A percentile compares a stretch with the other conserved stretches of the same genome.
Evolutionary conservation across 1,140 invertebrate genomes (phyloP).

Genomic region (Zelostemma sp.): DNA sequence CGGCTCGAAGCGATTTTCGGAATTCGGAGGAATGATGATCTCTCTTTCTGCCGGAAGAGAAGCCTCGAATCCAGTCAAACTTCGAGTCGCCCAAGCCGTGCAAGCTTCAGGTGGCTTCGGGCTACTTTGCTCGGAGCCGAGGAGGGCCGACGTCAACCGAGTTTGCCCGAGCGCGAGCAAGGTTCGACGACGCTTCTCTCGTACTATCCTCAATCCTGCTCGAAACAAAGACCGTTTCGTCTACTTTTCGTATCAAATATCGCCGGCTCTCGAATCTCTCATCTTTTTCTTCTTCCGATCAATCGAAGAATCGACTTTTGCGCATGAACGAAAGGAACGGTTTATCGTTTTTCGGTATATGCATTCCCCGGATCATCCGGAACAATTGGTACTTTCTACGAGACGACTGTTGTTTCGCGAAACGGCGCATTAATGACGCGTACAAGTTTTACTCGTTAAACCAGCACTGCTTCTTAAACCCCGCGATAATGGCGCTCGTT

Average conservation of each 20-base stretch:
- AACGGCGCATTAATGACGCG: slow-evolving; percentile 41
- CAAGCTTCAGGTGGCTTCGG: slow-evolving; percentile 35
- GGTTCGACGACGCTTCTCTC: slow-evolving; percentile 8
- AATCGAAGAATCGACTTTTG: background rate
- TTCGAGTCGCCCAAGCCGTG: no score
- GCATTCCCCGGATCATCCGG: slow-evolving; percentile 21
- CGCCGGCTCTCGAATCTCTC: slow-evolving; percentile 2
- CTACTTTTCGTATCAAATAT: slow-evolving; percentile 14
- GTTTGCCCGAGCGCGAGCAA: background rate
- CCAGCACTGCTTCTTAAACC: slow-evolving; percentile 30
- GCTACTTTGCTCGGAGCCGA: slow-evolving; percentile 27
- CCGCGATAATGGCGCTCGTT: slow-evolving; percentile 32
- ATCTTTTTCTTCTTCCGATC: background rate
- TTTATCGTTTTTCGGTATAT: background rate
- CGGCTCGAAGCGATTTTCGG: slow-evolving; percentile 32
- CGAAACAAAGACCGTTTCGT: slow-evolving; percentile 28
- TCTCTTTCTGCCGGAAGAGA: slow-evolving; percentile 7
- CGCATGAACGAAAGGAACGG: background rate
- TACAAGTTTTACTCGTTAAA: slow-evolving; percentile 45
- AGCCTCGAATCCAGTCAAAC: slow-evolving; percentile 35
- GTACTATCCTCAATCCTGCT: background rate
- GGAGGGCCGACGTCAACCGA: slow-evolving; percentile 31
- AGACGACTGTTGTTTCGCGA: slow-evolving; percentile 33
- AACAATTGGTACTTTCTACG: slow-evolving; percentile 47
- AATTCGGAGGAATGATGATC: slow-evolving; percentile 38